Evolutionary conservation across 1,140 invertebrate genomes (phyloP).

Genomic region (Micrasema minimum): DNA sequence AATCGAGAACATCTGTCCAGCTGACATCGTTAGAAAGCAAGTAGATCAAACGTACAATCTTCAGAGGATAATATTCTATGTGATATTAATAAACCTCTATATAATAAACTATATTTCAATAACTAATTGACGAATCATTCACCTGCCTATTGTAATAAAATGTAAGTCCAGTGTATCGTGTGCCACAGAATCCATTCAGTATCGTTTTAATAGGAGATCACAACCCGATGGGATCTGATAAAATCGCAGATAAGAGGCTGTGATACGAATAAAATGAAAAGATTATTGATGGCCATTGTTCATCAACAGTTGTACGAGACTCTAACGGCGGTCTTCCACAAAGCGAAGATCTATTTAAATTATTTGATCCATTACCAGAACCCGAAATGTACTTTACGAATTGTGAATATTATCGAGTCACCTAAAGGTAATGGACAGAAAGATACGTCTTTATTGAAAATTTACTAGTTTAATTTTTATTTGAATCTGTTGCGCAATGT

Average conservation of each 20-base stretch:
- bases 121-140: background rate
- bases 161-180: background rate
- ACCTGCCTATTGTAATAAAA: constrained; percentile 8
- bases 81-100: too few relatives aligned
- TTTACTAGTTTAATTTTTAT: too few relatives aligned
- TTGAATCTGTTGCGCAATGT: too few relatives aligned
- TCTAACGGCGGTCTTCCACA: constrained; percentile 37
- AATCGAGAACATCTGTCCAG: too few relatives aligned
- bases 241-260: constrained; percentile 21
- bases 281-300: constrained; percentile 49
- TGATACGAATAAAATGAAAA: constrained; percentile 47
- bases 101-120: background rate
- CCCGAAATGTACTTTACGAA: too few relatives aligned
- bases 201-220: constrained; percentile 31
- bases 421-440: too few relatives aligned
- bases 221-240: constrained; percentile 36
- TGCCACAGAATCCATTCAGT: constrained; percentile 14
- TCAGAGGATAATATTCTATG: too few relatives aligned
- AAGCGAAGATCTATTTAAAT: constrained; percentile 39
- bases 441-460: too few relatives aligned
- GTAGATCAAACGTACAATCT: too few relatives aligned
- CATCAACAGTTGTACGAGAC: constrained; percentile 18
- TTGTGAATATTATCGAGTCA: too few relatives aligned
- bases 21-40: too few relatives aligned
- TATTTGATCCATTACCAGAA: background rate